These are phyloP conservation scores for Acridotheres tristis DNA, from an alignment of 2,797 vertebrate genomes.

Conservation along the genomic window DNA sequence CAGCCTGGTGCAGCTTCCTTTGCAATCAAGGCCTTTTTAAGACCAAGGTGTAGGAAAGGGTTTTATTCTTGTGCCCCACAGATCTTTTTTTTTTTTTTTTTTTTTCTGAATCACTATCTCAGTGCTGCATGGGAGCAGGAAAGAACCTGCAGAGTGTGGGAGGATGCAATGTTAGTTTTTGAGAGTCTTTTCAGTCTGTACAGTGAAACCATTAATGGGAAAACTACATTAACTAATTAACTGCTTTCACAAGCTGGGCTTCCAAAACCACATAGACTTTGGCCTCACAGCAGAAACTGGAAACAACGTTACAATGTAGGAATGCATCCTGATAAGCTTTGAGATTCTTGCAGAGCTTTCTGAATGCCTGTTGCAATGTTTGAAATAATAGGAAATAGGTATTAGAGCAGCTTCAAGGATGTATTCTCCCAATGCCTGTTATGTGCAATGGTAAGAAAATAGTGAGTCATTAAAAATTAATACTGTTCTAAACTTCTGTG, in stretches of 20 bases:
- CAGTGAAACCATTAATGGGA: not conserved
- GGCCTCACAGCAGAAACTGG: not conserved
- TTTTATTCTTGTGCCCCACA: not conserved
- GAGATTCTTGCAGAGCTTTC: not conserved
- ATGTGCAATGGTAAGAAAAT: not conserved
- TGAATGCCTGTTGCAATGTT: not conserved
- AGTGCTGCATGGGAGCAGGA: not conserved
- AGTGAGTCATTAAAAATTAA: not conserved
- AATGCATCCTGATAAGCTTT: accelerated
- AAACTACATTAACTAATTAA: not conserved
- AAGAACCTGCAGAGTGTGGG: not conserved
- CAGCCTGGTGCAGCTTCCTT: not conserved
- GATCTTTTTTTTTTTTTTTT: accelerated
- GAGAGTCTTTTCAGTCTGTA: not conserved
- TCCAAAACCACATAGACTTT: not conserved
- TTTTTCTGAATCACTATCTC: accelerated
- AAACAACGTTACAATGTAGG: not conserved
- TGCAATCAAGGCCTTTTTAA: not conserved
- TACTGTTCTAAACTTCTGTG: not conserved
- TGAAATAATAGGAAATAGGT: not conserved
- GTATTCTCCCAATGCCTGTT: not conserved
- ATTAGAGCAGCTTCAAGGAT: not conserved
- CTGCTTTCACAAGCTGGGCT: not conserved
- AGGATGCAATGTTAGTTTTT: not conserved
- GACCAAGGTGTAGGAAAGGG: not conserved